Conservation (phyloP, 2,888 invertebrate genomes). For the Agapetus fuscipes region DNA sequence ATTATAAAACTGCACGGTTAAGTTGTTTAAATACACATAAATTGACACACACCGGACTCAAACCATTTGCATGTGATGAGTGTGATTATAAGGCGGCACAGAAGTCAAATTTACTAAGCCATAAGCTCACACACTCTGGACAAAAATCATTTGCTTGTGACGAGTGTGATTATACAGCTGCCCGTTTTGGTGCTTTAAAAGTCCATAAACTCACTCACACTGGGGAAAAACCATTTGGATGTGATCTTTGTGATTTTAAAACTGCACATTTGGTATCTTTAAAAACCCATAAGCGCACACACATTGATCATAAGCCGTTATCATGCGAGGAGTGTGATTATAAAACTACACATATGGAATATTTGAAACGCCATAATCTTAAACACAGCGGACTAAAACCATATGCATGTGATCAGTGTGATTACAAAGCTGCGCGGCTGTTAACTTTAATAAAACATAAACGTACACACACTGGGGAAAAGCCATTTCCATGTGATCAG, state of each 20-base stretch:
- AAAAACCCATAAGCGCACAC: neutral
- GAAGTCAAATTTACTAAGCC: neutral
- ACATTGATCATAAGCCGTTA: neutral
- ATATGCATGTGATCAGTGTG: too few relatives aligned
- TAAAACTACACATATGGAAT: neutral
- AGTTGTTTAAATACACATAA: conserved; percentile 28
- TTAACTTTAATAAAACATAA: neutral
- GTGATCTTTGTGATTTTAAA: neutral
- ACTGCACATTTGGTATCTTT: neutral
- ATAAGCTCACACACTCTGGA: neutral
- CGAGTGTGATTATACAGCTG: neutral
- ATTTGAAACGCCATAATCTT: neutral
- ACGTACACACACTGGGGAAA: too few relatives aligned
- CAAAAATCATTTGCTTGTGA: neutral
- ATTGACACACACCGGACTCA: too few relatives aligned
- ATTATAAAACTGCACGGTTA: too few relatives aligned
- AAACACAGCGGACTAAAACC: neutral
- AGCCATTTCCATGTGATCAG: conserved; percentile 15
- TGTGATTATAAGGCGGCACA: conserved; percentile 31
- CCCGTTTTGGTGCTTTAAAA: conserved; percentile 25
- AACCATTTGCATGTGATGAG: too few relatives aligned
- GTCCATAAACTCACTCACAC: conserved; percentile 30
- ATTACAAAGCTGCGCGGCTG: neutral
- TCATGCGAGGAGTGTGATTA: conserved; percentile 2
- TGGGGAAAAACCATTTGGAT: conserved; percentile 24